Evolutionary conservation across 2,113 vertebrate genomes (phyloP).

Genomic region (Istiophorus platypterus): DNA sequence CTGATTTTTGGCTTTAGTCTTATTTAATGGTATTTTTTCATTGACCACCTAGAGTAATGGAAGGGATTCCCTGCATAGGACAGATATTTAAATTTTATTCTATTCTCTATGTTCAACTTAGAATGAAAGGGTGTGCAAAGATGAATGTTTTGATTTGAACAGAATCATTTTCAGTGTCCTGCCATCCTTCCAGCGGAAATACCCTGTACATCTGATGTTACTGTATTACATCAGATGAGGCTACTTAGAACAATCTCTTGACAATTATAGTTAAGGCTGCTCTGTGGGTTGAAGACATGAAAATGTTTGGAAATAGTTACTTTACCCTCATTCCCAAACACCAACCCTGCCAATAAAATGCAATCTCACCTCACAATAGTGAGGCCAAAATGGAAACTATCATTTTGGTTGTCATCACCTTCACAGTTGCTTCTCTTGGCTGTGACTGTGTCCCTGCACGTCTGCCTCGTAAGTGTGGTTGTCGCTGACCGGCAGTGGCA

Average conservation of each 20-base stretch:
- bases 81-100: not conserved
- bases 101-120: not conserved
- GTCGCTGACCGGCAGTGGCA: conserved; percentile 26
- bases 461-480: conserved; percentile 46
- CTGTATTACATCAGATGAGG: conserved; percentile 4
- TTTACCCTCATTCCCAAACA: conserved; percentile 27
- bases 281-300: conserved; percentile 16
- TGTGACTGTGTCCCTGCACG: conserved; percentile 32
- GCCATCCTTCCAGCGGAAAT: conserved; percentile 12
- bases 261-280: conserved; percentile 21
- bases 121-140: not conserved
- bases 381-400: conserved; percentile 68
- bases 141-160: not conserved
- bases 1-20: not conserved
- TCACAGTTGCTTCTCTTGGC: conserved; percentile 70
- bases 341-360: conserved; percentile 52
- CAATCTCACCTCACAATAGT: conserved; percentile 65
- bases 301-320: conserved; percentile 56
- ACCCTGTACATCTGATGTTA: not conserved
- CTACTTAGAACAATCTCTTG: conserved; percentile 41
- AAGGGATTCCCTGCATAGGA: not conserved
- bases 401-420: conserved; percentile 72
- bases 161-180: not conserved
- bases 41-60: not conserved
- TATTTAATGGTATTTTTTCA: not conserved